Conservation (phyloP, 2,797 vertebrate genomes). For the Poecilia picta region DNA sequence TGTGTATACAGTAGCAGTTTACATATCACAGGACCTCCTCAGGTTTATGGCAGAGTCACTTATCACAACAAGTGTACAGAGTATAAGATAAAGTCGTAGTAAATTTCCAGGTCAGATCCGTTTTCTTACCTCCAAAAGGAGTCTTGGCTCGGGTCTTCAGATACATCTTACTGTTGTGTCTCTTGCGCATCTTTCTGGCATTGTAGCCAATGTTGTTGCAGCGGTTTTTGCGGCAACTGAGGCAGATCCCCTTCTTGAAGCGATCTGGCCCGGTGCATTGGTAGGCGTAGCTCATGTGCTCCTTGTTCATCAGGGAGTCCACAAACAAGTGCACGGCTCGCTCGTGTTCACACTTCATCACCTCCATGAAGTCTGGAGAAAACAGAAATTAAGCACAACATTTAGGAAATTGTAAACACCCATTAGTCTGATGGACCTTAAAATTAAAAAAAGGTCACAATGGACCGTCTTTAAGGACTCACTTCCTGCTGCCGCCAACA, state of each 20-base stretch:
- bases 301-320: conserved; percentile 92
- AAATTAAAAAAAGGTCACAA: not conserved
- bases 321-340: conserved; percentile 93
- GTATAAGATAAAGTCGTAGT: conserved; percentile 6
- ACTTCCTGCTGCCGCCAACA: conserved; percentile 89
- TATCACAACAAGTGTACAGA: conserved; percentile 8
- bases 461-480: not conserved
- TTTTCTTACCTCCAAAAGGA: conserved; percentile 88
- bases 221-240: conserved; percentile 97
- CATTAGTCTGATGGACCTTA: too few relatives aligned
- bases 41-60: not conserved
- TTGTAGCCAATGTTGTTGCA: conserved; percentile 96
- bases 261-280: conserved; percentile 90
- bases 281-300: conserved; percentile 92
- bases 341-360: conserved; percentile 93
- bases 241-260: conserved; percentile 96
- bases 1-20: conserved; percentile 12
- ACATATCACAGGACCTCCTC: not conserved
- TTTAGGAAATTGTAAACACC: too few relatives aligned
- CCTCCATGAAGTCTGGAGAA: conserved; percentile 86
- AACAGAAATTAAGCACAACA: not conserved
- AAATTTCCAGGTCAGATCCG: not conserved
- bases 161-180: conserved; percentile 94
- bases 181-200: conserved; percentile 84
- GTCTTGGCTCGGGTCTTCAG: conserved; percentile 92